Percentiles rank a stretch among this genome's conserved stretches.
Conservation (phyloP, 1,140 invertebrate genomes). For the Pseudobourletiella spinata region DNA sequence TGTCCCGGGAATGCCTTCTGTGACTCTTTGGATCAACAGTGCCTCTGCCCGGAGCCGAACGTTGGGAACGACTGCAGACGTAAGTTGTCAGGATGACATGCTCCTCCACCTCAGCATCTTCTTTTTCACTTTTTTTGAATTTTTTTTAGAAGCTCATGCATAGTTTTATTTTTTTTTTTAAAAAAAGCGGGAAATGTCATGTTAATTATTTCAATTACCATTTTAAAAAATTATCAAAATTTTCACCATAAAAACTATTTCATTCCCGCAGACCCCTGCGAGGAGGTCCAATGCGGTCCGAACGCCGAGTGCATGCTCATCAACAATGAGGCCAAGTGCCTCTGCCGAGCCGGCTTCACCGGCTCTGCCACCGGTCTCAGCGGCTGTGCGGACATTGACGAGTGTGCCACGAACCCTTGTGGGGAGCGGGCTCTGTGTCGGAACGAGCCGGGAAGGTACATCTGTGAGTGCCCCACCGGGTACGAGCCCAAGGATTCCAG, state of each 20-base stretch:
- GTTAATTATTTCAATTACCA: too few relatives aligned
- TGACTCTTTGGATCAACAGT: conserved; percentile 57
- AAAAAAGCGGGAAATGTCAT: too few relatives aligned
- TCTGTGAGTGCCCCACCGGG: conserved; percentile 77
- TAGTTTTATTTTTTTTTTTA: too few relatives aligned
- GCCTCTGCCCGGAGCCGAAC: conserved; percentile 80
- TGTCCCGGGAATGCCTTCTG: conserved; percentile 86
- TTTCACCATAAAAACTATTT: conserved; percentile 32
- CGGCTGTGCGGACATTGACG: conserved; percentile 78
- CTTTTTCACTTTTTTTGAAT: conserved; percentile 10
- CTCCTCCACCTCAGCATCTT: too few relatives aligned
- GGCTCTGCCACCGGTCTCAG: conserved; percentile 52
- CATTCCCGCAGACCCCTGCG: conserved; percentile 93
- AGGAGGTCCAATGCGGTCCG: conserved; percentile 68
- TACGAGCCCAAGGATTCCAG: conserved; percentile 40
- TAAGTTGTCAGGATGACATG: conserved; percentile 50
- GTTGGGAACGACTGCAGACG: conserved; percentile 82
- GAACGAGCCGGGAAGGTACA: conserved; percentile 74
- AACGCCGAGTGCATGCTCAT: conserved; percentile 82
- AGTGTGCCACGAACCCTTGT: conserved; percentile 68
- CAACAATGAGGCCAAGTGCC: conserved; percentile 65
- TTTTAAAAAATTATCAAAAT: not conserved
- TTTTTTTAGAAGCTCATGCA: not conserved
- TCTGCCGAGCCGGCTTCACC: conserved; percentile 56
- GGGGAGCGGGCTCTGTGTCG: conserved; percentile 71